These are phyloP conservation scores for Neomorphus geoffroyi DNA, from an alignment of 2,797 vertebrate genomes.

Conservation along the genomic window DNA sequence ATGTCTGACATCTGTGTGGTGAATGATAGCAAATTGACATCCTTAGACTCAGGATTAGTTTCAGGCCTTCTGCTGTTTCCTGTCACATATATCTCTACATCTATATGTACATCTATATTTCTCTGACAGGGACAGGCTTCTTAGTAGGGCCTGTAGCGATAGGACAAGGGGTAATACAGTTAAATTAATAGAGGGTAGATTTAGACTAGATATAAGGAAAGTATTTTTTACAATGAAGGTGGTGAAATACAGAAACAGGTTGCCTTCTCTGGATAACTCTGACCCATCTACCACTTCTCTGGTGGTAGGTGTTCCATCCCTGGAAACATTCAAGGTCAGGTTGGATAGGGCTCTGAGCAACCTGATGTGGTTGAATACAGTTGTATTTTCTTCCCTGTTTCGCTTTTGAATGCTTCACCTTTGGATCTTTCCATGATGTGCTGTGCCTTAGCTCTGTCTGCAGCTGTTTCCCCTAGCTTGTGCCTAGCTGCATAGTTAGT, in stretches of 20 bases:
- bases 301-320: background rate
- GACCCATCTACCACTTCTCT: no score
- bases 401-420: background rate
- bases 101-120: background rate
- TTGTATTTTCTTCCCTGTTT: background rate
- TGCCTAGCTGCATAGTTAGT: background rate
- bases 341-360: background rate
- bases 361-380: background rate
- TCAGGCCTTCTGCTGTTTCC: background rate
- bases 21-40: background rate
- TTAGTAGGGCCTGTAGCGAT: background rate
- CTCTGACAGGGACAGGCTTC: background rate
- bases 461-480: background rate
- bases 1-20: background rate
- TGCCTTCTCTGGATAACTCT: background rate
- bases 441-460: background rate
- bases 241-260: background rate
- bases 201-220: background rate
- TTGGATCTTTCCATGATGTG: background rate
- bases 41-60: background rate
- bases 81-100: background rate
- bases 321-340: background rate
- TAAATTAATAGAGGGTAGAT: background rate
- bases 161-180: background rate
- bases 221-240: background rate